Base-by-base conservation (phyloP, 2,113 vertebrate species). In the Crotalus viridis region DNA sequence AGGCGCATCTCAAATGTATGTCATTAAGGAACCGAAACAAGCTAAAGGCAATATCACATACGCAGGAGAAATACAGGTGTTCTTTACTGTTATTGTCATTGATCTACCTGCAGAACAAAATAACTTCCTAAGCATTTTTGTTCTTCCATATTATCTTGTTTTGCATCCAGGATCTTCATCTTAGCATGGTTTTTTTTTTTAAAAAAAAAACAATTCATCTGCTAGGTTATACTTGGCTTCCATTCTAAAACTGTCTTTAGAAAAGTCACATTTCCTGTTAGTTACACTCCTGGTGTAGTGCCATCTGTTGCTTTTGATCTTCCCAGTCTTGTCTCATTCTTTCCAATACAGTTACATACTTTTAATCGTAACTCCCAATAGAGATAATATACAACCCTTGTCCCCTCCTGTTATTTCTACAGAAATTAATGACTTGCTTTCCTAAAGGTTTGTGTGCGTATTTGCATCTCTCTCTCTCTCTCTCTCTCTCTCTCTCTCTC, bases 211-310 rank as follows among this genome's bases (percentile, higher is more conserved):
- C 13, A n/a, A 85, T 39, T 57, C 1, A 54, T 95, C 48, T 95
- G 46, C 28, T 69, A 85, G 57, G 10, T 93, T 89, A 94, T 6
- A 46, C 85, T 96, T 96, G 91, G 24, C 43, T 94, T 93, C 9
- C 5, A 61, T 93, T 96, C 88, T 69, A 95, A 61, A 93, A 1
- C 0, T 2, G 2, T 88, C 87, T 96, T 95, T 88, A 94, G 55
- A 56, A 93, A 54, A 90, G 24, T 87, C n/a, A 48, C 89, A 51
- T 91, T 81, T 28, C 15, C 85, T 95, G 87, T 95, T 91, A 54
- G 55, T 94, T 89, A 89, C 33, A 48, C 10, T 6, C 69, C 39
- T 61, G 61, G 28, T 90, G 92, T 4, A 48, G 85, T 92, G 39
- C 1, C 2, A 1, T 46, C 91, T 93, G 90, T 51, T 93, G n/a